Base-by-base conservation (phyloP, 2,888 invertebrate genomes). In the Ochlodes sylvanus region DNA sequence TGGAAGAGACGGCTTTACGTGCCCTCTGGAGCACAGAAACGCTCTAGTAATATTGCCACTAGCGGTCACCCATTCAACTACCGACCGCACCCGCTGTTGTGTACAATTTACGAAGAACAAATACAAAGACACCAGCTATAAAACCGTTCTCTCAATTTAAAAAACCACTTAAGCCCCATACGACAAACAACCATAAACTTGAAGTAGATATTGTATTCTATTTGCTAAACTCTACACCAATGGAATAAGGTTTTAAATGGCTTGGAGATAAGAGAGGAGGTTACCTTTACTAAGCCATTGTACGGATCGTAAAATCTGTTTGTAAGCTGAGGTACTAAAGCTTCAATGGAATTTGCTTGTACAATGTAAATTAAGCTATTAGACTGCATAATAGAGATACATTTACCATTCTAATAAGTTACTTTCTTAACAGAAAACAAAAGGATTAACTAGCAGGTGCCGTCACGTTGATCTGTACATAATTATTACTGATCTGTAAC, bases 171-270 rank as follows among this genome's bases (percentile, higher is more conserved):
- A 65, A 47, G 47, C 14, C 38, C 27, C 57, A 57, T 38, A 57
- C 64, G 50, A 65, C 47, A 57, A 50, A 55, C 63, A 41, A 21
- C 47, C 19, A 65, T 65, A 65, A 64, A 65, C 50, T 34, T 57
- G 57, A 38, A 21, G 50, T 47, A 27, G 12, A 44, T 34, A 21
- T n/a, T 19, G 10, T 14, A 21, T 17, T 41, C 7, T n/a, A 4
- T 15, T 42, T 21, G 19, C 14, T 42, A 44, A 14, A 57, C 50
- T 65, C 57, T 65, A 34, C 50, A 2, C 1, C 12, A 2, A 7
- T 0, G 21, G 38, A 15, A 14, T 57, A 64, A n/a, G 19, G 55
- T 64, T 47, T 12, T 6, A 6, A 47, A 47, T 57, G 1, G 34
- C 32, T 56, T 47, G 47, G 7, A 27, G n/a, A 58, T 14, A n/a